Conservation (phyloP, 2,113 vertebrate genomes). For the Rhinichthys klamathensis region DNA sequence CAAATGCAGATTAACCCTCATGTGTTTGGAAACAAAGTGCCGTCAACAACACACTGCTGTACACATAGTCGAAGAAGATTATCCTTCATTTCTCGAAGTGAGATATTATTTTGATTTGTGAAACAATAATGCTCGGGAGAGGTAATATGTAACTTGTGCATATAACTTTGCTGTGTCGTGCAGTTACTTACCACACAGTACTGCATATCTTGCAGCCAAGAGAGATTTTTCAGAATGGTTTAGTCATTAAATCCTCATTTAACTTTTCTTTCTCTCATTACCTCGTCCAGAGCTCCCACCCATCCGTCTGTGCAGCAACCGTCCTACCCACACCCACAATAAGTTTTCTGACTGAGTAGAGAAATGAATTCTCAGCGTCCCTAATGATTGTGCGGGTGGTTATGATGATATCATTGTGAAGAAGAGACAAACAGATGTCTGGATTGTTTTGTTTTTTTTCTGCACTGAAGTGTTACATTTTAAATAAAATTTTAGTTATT, state of each 20-base stretch:
- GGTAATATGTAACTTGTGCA: neutral
- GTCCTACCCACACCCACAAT: neutral
- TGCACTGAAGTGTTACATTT: neutral
- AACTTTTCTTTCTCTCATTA: slow-evolving; percentile 24
- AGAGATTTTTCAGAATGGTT: slow-evolving; percentile 26
- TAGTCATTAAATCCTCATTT: slow-evolving; percentile 40
- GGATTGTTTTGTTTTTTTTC: slow-evolving; percentile 3
- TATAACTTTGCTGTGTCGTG: neutral
- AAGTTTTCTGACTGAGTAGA: slow-evolving; percentile 14
- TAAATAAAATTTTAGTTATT: too few relatives aligned
- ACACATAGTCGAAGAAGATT: neutral
- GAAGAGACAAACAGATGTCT: neutral
- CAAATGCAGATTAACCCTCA: slow-evolving; percentile 18
- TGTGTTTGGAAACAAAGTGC: neutral
- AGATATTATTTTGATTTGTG: neutral
- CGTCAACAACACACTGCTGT: neutral
- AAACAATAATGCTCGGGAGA: neutral
- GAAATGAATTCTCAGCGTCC: neutral
- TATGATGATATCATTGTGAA: slow-evolving; percentile 17
- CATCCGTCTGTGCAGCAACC: slow-evolving; percentile 5
- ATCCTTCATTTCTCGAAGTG: neutral
- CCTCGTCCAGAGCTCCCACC: slow-evolving; percentile 13
- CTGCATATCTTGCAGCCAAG: neutral
- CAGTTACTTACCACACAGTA: neutral
- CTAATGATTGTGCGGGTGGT: neutral